phyloP scores from a whole-genome alignment of 2,113 vertebrate genomes.

The Laticauda laticaudata region DNA sequence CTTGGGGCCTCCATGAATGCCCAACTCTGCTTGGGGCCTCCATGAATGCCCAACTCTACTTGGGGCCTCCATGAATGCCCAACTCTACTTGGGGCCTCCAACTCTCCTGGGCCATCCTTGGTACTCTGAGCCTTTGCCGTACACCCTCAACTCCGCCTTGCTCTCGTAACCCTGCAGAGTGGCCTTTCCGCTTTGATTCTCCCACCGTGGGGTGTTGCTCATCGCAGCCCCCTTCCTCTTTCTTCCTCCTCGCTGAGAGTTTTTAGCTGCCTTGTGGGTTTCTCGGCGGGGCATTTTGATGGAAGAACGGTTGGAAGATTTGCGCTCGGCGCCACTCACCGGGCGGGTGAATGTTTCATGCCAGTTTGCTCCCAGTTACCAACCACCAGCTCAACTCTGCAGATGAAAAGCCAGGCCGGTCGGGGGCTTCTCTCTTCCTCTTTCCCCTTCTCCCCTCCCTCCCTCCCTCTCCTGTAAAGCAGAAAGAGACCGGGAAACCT shows the following conservation, averaged over 20 bases:
- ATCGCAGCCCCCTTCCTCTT: neutral
- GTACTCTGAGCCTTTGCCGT: neutral
- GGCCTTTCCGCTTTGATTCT: neutral
- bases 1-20: too few relatives aligned
- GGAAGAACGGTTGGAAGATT: neutral
- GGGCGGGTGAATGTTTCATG: constrained; percentile 20
- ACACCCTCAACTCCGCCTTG: neutral
- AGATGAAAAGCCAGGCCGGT: neutral
- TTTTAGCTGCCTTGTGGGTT: constrained; percentile 1
- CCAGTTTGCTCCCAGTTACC: neutral
- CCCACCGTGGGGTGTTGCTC: neutral
- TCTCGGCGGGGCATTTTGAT: neutral
- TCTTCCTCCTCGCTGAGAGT: constrained; percentile 4
- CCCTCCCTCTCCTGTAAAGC: neutral
- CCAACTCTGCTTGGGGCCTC: too few relatives aligned
- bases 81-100: neutral
- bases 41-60: too few relatives aligned
- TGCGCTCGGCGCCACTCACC: neutral
- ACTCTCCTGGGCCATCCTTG: neutral
- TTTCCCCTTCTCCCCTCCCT: neutral
- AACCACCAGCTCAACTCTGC: neutral
- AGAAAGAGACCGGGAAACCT: neutral
- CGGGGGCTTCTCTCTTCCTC: too few relatives aligned
- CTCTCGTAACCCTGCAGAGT: neutral
- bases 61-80: neutral